Base-by-base conservation (phyloP, 2,797 vertebrate genomes). In the Halcyon smyrnensis region DNA sequence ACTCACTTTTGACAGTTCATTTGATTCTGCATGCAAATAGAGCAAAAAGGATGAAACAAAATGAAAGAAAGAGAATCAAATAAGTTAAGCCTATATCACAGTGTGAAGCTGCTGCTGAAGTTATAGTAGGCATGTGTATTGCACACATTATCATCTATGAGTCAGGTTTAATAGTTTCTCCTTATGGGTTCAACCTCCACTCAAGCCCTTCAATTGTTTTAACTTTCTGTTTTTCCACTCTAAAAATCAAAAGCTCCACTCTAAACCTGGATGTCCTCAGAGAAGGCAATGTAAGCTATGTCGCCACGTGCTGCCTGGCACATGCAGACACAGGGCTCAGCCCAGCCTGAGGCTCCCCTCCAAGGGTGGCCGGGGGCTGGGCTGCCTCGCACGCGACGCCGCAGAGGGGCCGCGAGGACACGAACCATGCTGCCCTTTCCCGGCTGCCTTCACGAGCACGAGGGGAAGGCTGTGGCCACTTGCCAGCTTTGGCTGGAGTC, bases 371-470 rank as follows among this genome's bases (percentile, higher is more conserved):
- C 39, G 6, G 43, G 18, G 24, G 23, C 50, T 14, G 19, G 24
- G 14, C 37, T 53, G 76, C 77, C 83, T 51, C 1, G 1, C 37
- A 1, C 0, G 2, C 0, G 3, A 2, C 57, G 7, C 15, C 0
- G 7, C 1, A 1, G 41, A 53, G 37, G 36, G 65, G 45, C 32
- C 1, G 3, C 0, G 1, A 63, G 77, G 74, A 59, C 34, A 19
- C 0, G 1, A 75, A 74, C 36, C 0, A 0, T 0, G 2, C 43
- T 70, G 80, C 56, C 64, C 81, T 74, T 90, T 82, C 90, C 89
- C 27, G 4, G 56, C 43, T 43, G 64, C 51, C 74, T 37, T 65
- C 70, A 64, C 0, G 1, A 48, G 65, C 70, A 60, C 0, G 0
- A 63, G 56, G 63, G 39, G 32, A 87, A 50, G 70, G 91, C 87